Base-by-base conservation (phyloP, 2,113 vertebrate genomes). In the Centropus unirufus region DNA sequence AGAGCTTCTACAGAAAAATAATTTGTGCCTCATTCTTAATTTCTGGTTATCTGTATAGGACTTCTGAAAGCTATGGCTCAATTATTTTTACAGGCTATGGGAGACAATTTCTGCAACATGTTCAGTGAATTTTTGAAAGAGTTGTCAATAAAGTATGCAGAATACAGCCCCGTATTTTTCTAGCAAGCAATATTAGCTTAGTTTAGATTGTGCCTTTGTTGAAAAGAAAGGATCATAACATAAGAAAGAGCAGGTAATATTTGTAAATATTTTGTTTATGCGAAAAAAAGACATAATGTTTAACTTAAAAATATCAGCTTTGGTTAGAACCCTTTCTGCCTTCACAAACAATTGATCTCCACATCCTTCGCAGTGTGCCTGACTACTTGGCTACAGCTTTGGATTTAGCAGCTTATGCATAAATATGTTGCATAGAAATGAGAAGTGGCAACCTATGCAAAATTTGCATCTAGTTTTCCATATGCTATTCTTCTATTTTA, bases 381-480 rank as follows among this genome's bases (percentile, higher is more conserved):
- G 78, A 83, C 16, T 67, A 57, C 68, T 94, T 96, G 94, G 81
- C 94, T 94, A 27, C 87, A 83, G 1, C 16, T 42, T 39, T 55
- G 34, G 55, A 32, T 22, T 90, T 76, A 90, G 72, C 70, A 94
- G 81, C 14, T 87, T 95, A 59, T 75, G 72, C 75, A 81, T 70
- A 95, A 88, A 86, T 86, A 76, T 59, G 21, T 88, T 88, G 59
- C 72, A 67, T 8, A 83, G 75, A 83, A 90, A 85, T 66, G 42
- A 95, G 55, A 92, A 83, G 67, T 85, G 75, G 77, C 63, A 95
- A 87, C 78, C 55, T 83, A 73, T 91, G 82, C 57, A 83, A 83
- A 92, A 83, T 20, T 91, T n/a, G 2, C 63, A 83, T 77, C 63
- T 88, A 77, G 26, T 79, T 84, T 88, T 94, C 91, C 93, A 91